Conservation (phyloP, 2,113 vertebrate genomes). For the Trichechus manatus region DNA sequence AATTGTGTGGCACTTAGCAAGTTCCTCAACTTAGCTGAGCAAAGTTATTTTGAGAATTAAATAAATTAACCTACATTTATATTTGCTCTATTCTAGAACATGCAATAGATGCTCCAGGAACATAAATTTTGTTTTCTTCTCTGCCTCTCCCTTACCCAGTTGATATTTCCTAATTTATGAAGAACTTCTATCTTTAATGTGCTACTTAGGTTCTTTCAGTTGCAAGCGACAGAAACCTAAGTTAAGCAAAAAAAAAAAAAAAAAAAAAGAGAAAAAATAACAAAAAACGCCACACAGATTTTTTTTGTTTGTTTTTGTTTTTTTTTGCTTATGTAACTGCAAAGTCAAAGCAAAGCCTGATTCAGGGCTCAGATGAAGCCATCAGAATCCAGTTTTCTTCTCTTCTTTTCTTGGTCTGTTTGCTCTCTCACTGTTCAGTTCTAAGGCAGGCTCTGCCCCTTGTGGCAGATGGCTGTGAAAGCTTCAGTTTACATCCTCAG, state of each 20-base stretch:
- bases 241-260: not conserved
- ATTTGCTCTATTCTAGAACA: constrained; percentile 12
- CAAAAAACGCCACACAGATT: too few relatives aligned
- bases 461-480: not conserved
- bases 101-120: constrained; percentile 11
- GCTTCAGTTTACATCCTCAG: not conserved
- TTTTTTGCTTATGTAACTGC: not conserved
- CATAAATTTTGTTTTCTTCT: constrained; percentile 40
- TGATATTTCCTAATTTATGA: not conserved
- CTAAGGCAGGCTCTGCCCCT: not conserved
- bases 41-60: constrained; percentile 71
- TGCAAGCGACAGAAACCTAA: not conserved
- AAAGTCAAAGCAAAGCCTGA: not conserved
- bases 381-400: not conserved
- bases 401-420: not conserved
- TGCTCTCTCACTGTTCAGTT: not conserved
- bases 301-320: too few relatives aligned
- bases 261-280: not conserved
- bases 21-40: constrained; percentile 31
- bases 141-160: not conserved
- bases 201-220: not conserved
- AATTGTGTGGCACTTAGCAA: constrained; percentile 45
- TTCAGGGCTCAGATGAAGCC: not conserved
- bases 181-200: not conserved
- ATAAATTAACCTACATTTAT: constrained; percentile 68